Evolutionary conservation across 2,113 vertebrate genomes (phyloP), one percentile per base, ranked within the genome.

Genomic region (Anoura caudifer): DNA sequence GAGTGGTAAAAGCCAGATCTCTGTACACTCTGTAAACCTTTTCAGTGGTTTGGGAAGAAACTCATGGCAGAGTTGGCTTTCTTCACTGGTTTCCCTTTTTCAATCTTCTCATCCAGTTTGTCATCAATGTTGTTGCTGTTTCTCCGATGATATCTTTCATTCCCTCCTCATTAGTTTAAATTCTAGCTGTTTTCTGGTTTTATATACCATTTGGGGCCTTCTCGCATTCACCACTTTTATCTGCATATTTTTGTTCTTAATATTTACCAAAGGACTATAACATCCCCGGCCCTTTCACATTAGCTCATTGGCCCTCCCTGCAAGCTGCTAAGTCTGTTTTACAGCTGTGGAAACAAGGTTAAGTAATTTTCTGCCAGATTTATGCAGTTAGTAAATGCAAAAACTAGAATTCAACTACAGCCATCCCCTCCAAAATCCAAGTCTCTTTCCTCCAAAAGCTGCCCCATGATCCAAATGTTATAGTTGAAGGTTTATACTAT

Each of bases 301-400:
- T 4, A 19, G 70, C 26, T 80, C 84, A 54, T 84, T 54, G 75
- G 65, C n/a, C 59, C 77, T 87, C 70, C 82, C 73, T 47, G 8
- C 7, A 84, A 69, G 77, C 54, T 19, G 47, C 92, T 85, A 14
- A 77, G 47, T 31, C 65, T 24, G 82, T 50, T 88, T 80, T 87
- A 63, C 91, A 96, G 96, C 77, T 81, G 87, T 85, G 79, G 93
- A 96, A 95, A 94, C 87, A 95, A 90, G 82, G 83, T 17, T 72
- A 54, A 69, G 65, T 3, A 59, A 43, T 76, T 83, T 85, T 43
- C 41, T 79, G 11, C 43, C 54, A 61, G 45, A 76, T 31, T 63
- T 50, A 54, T 41, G 79, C 56, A 87, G 70, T n/a, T 70, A 59
- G 22, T 59, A 28, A 59, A 59, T 5, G 36, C 52, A 17, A 65